phyloP scores from a whole-genome alignment of 2,113 vertebrate genomes.

The Ceratotherium simum region DNA sequence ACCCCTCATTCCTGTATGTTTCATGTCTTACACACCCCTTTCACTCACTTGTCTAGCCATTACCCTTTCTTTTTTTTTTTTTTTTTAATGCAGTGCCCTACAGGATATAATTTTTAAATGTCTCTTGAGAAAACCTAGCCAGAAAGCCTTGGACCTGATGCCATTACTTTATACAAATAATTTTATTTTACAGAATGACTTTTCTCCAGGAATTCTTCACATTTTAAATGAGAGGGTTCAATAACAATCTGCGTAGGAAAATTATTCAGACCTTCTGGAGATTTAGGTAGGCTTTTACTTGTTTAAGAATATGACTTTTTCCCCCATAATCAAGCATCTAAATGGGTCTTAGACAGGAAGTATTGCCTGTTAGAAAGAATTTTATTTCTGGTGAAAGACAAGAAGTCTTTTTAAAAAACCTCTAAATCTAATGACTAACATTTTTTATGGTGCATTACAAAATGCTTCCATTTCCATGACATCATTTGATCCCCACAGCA shows the following conservation, averaged over 20 bases:
- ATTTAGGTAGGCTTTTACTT: conserved; percentile 55
- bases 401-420: conserved; percentile 58
- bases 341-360: conserved; percentile 66
- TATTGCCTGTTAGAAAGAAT: conserved; percentile 64
- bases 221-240: conserved; percentile 58
- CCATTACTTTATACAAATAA: conserved; percentile 40
- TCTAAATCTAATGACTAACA: conserved; percentile 64
- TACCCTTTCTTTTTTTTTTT: background rate
- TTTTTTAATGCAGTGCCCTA: background rate
- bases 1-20: background rate
- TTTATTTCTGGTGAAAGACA: conserved; percentile 77
- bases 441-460: conserved; percentile 75
- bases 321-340: conserved; percentile 48
- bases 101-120: conserved; percentile 46
- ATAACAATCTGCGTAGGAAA: conserved; percentile 67
- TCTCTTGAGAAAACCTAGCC: conserved; percentile 49
- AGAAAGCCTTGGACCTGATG: conserved; percentile 33
- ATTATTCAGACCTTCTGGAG: conserved; percentile 65
- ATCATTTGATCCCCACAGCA: conserved; percentile 52
- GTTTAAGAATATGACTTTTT: conserved; percentile 42
- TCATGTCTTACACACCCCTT: background rate
- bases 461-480: conserved; percentile 76
- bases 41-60: conserved; percentile 15
- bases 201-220: conserved; percentile 39
- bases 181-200: conserved; percentile 50